These are phyloP conservation scores for Dorcus hopei DNA, from an alignment of 2,888 invertebrate species.

Conservation along the genomic window DNA sequence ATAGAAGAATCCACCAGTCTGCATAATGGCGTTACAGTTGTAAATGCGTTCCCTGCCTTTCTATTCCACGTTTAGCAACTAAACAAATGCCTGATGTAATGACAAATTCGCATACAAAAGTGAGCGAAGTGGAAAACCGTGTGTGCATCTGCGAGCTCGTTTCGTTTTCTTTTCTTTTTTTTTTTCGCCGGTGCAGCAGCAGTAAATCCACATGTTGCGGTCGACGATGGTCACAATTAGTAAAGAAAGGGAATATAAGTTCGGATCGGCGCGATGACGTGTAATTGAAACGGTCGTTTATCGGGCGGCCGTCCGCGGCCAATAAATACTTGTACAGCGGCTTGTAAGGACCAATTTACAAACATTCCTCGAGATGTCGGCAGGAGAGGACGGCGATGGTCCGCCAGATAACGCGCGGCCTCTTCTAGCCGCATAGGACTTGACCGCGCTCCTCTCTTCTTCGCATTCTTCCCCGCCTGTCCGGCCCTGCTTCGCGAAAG, in stretches of 20 bases:
- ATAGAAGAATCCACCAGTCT: no score
- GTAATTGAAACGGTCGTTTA: constrained; percentile 22
- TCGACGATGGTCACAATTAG: background rate
- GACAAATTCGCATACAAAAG: no score
- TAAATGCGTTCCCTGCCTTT: no score
- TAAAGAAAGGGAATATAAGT: background rate
- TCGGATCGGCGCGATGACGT: constrained; percentile 13
- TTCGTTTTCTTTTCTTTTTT: no score
- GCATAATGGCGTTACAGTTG: no score
- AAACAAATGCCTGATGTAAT: no score
- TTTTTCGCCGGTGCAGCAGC: no score
- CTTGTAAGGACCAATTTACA: constrained; percentile 48
- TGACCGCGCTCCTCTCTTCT: background rate
- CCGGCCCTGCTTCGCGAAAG: background rate
- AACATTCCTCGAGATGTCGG: constrained; percentile 45
- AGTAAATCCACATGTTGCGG: background rate
- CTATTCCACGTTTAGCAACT: no score
- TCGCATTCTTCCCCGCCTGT: background rate
- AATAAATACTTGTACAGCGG: constrained; percentile 37
- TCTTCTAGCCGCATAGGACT: background rate
- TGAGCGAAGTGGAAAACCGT: no score
- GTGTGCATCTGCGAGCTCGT: no score
- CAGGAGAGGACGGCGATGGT: constrained; percentile 37
- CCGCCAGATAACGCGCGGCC: constrained; percentile 28
- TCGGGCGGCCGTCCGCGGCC: constrained; percentile 19